phyloP scores from a whole-genome alignment of 2,888 invertebrate genomes.

The Spilosoma lubricipeda region DNA sequence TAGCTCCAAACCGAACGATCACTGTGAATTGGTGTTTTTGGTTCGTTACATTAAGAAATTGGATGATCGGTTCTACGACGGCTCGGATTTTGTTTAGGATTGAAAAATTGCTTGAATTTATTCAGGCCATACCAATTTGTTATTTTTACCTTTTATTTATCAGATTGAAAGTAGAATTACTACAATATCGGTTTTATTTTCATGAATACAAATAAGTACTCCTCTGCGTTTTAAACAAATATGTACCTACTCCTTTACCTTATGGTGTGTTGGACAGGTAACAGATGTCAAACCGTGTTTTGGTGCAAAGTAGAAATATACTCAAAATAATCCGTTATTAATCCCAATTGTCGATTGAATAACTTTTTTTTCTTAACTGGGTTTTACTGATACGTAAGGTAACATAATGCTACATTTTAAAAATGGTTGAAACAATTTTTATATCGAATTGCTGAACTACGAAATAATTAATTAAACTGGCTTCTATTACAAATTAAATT shows the following conservation, averaged over 20 bases:
- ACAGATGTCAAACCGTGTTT: not conserved
- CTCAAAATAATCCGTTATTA: not conserved
- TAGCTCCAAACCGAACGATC: slow-evolving; percentile 43
- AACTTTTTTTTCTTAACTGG: not conserved
- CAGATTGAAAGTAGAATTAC: not conserved
- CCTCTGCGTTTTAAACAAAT: too few relatives aligned
- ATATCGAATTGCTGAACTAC: not conserved
- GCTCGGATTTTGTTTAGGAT: slow-evolving; percentile 25
- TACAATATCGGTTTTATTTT: not conserved
- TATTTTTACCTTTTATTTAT: not conserved
- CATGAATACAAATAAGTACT: not conserved
- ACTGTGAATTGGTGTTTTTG: slow-evolving; percentile 44
- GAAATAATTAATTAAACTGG: not conserved
- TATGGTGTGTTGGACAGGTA: not conserved
- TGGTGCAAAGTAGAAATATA: not conserved
- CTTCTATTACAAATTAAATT: not conserved
- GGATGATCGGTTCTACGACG: slow-evolving; percentile 25
- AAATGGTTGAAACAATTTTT: not conserved
- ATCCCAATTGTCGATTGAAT: not conserved
- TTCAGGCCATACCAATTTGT: not conserved
- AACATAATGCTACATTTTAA: not conserved
- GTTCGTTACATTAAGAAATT: slow-evolving; percentile 36
- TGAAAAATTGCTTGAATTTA: not conserved
- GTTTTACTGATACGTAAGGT: not conserved
- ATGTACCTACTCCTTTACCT: too few relatives aligned